Conservation (phyloP, 2,113 vertebrate genomes). For the Pelusios castaneus region DNA sequence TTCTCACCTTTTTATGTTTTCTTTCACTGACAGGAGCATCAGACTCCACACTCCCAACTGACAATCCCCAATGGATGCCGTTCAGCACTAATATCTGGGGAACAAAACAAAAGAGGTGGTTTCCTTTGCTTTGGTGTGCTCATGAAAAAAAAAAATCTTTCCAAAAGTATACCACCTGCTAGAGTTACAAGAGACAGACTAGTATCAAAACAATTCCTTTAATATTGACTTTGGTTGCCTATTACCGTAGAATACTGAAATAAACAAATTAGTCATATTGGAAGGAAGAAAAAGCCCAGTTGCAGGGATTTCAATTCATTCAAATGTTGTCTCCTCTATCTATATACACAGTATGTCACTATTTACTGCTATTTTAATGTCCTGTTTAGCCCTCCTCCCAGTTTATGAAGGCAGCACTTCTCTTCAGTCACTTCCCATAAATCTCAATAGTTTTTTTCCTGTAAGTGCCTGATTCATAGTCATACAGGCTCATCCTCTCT, state of each 20-base stretch:
- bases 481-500: neutral
- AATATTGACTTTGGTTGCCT: neutral
- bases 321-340: neutral
- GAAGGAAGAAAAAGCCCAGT: neutral
- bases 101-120: neutral
- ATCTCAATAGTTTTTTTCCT: neutral
- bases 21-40: neutral
- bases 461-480: neutral
- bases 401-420: neutral
- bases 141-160: neutral
- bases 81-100: neutral
- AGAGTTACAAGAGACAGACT: neutral
- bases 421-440: neutral
- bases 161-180: neutral
- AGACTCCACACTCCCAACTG: neutral
- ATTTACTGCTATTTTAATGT: neutral
- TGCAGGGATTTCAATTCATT: neutral
- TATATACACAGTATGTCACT: neutral
- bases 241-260: neutral
- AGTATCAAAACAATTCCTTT: neutral
- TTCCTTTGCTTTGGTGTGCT: neutral
- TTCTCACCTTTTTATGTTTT: neutral
- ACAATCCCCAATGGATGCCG: neutral
- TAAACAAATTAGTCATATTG: neutral
- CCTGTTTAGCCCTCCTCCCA: neutral